Conservation (phyloP, 2,888 invertebrate species). For the Drosophila prostipennis region DNA sequence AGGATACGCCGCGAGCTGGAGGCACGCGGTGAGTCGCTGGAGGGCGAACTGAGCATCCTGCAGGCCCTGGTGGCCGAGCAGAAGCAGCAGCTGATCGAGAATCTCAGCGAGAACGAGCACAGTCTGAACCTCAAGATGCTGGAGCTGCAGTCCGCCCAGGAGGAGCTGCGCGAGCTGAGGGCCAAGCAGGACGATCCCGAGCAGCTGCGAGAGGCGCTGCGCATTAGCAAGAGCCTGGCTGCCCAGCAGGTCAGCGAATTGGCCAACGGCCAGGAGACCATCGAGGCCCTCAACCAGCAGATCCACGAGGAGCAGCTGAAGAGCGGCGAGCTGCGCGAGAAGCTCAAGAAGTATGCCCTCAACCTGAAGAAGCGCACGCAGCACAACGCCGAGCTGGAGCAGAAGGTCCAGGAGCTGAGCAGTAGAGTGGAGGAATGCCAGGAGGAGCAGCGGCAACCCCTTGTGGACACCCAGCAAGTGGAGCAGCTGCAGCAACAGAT, state of each 20-base stretch:
- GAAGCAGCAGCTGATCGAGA: slow-evolving; percentile 83
- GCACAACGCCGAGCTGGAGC: slow-evolving; percentile 88
- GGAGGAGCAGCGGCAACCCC: slow-evolving; percentile 2
- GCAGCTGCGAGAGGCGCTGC: slow-evolving; percentile 45
- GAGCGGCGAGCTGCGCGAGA: slow-evolving; percentile 89
- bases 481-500: slow-evolving; percentile 41
- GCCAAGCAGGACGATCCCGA: slow-evolving; percentile 42
- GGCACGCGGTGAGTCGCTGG: slow-evolving; percentile 66
- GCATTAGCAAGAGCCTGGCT: slow-evolving; percentile 81
- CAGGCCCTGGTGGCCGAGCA: slow-evolving; percentile 83
- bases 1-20: slow-evolving; percentile 76
- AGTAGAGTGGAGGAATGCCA: too few relatives aligned
- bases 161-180: slow-evolving; percentile 82
- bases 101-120: slow-evolving; percentile 81
- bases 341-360: slow-evolving; percentile 91
- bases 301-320: slow-evolving; percentile 85
- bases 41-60: slow-evolving; percentile 81
- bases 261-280: slow-evolving; percentile 86
- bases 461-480: slow-evolving; percentile 9
- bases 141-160: slow-evolving; percentile 80
- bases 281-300: slow-evolving; percentile 86
- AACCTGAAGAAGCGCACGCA: slow-evolving; percentile 90
- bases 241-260: slow-evolving; percentile 83
- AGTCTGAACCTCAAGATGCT: slow-evolving; percentile 69
- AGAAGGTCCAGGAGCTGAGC: slow-evolving; percentile 81